phyloP scores from a whole-genome alignment of 1,140 invertebrate species.

The Theocolax elegans region DNA sequence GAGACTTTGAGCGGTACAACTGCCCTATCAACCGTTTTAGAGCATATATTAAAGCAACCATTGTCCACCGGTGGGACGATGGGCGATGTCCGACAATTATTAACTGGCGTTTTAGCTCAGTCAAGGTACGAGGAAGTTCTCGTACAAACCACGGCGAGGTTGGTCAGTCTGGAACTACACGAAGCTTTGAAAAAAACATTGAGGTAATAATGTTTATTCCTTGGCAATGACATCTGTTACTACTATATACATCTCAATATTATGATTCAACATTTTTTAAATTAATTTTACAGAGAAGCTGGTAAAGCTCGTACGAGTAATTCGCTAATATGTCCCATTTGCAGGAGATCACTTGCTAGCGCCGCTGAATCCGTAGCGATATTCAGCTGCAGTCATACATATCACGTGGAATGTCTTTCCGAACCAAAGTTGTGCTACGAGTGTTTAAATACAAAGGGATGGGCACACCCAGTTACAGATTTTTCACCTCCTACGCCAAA shows the following conservation, averaged over 20 bases:
- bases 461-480: conserved; percentile 55
- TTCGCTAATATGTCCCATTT: conserved; percentile 59
- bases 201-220: conserved; percentile 56
- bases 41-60: conserved; percentile 65
- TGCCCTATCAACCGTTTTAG: conserved; percentile 60
- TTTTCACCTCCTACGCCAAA: conserved; percentile 43
- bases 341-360: conserved; percentile 57
- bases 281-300: conserved; percentile 51
- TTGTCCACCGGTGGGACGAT: conserved; percentile 64
- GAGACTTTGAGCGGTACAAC: conserved; percentile 64
- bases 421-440: conserved; percentile 63
- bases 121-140: conserved; percentile 64
- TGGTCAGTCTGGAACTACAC: conserved; percentile 64
- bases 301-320: conserved; percentile 56
- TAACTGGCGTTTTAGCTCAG: conserved; percentile 63
- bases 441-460: conserved; percentile 62
- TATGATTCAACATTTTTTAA: conserved; percentile 30
- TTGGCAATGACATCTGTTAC: too few relatives aligned
- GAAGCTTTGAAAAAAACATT: conserved; percentile 59
- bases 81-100: conserved; percentile 62
- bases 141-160: conserved; percentile 62
- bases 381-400: conserved; percentile 64
- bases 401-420: conserved; percentile 59
- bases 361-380: conserved; percentile 58
- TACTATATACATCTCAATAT: conserved; percentile 6